Base-by-base conservation (phyloP, 2,888 invertebrate species). In the Phoenoteleia sp. region DNA sequence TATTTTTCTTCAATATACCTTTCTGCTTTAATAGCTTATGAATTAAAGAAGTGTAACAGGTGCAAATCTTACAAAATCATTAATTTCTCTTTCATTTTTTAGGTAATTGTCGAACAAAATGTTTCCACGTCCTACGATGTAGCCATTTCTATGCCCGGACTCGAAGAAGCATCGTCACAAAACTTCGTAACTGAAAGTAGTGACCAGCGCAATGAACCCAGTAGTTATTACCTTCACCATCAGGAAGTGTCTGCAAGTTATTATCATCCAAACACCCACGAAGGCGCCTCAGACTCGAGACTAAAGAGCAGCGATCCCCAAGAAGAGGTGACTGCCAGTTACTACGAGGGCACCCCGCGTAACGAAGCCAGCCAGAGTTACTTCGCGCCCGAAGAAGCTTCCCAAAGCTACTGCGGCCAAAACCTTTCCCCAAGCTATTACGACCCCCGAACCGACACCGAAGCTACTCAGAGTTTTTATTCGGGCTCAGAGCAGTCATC, bases 51-150 rank as follows among this genome's bases (percentile, higher is more conserved):
- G n/a, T n/a, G n/a, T n/a, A n/a, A n/a, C n/a, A n/a, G n/a, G n/a
- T n/a, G n/a, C n/a, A n/a, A n/a, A n/a, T n/a, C n/a, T n/a, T n/a
- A n/a, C n/a, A n/a, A n/a, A n/a, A n/a, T n/a, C n/a, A n/a, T n/a
- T n/a, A n/a, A n/a, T n/a, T n/a, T n/a, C n/a, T n/a, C n/a, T n/a
- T n/a, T n/a, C n/a, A n/a, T n/a, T n/a, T n/a, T n/a, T n/a, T 33
- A 85, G 84, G 64, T 86, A 5, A 84, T 91, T 58, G 88, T 92
- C 17, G 93, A 93, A 42, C 93, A 93, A 60, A 93, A 92, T 33
- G 93, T 93, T 0, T 93, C 93, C 0, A 93, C 93, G 0, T 93
- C 93, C 0, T 93, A 93, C 64, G 91, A 93, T 27, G 91, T 91
- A 3, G 91, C 93, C 4, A 93, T 93, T 1, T 92, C 93, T 0